Percentiles rank a stretch among this genome's conserved stretches.
Evolutionary conservation across 2,888 invertebrate genomes (phyloP).

Genomic region (Noctuana brunneofusca): DNA sequence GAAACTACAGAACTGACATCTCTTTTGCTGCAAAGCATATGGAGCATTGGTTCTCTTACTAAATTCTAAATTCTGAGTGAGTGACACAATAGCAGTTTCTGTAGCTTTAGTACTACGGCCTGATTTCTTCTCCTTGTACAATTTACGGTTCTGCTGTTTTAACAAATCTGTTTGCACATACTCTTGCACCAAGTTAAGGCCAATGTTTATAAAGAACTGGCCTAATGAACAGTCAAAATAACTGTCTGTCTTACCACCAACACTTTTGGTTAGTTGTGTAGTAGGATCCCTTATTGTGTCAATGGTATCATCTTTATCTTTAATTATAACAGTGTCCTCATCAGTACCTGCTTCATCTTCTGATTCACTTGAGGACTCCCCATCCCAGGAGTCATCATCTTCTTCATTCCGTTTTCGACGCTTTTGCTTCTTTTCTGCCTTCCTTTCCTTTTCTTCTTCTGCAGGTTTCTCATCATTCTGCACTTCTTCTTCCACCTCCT

Average conservation of each 20-base stretch:
- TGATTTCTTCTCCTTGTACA: slow-evolving; percentile 86
- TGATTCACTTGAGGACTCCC: slow-evolving; percentile 79
- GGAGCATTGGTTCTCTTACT: slow-evolving; percentile 94
- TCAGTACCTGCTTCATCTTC: slow-evolving; percentile 76
- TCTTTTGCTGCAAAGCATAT: slow-evolving; percentile 89
- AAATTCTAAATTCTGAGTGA: slow-evolving; percentile 93
- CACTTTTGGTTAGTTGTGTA: slow-evolving; percentile 65
- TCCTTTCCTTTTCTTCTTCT: slow-evolving; percentile 57
- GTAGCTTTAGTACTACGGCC: slow-evolving; percentile 87
- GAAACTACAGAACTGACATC: slow-evolving; percentile 95
- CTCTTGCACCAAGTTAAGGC: slow-evolving; percentile 95
- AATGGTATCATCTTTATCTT: slow-evolving; percentile 80
- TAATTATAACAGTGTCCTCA: slow-evolving; percentile 79
- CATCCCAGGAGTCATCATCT: slow-evolving; percentile 85
- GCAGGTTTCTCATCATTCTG: slow-evolving; percentile 48
- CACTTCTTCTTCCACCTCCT: slow-evolving; percentile 50
- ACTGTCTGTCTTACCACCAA: slow-evolving; percentile 83
- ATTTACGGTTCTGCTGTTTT: slow-evolving; percentile 93
- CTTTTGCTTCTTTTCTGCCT: slow-evolving; percentile 61
- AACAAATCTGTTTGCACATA: slow-evolving; percentile 95
- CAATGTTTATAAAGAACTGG: slow-evolving; percentile 96
- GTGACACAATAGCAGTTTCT: slow-evolving; percentile 91
- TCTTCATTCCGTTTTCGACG: slow-evolving; percentile 69
- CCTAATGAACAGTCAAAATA: slow-evolving; percentile 95
- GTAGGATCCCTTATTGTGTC: slow-evolving; percentile 78